Conservation (phyloP, 1,140 invertebrate genomes). For the Coelopa frigida region DNA sequence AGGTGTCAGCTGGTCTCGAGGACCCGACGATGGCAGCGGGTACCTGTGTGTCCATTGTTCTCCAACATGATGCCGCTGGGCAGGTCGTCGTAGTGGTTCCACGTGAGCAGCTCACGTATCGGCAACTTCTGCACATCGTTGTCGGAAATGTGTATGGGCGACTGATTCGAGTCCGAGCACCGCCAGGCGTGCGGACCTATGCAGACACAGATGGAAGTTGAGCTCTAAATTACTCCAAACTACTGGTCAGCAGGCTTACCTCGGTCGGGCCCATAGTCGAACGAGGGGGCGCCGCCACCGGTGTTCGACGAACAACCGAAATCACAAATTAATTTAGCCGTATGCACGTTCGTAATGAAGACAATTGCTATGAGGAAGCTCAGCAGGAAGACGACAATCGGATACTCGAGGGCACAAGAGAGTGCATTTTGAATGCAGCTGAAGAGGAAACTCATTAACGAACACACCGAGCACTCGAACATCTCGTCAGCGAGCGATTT, state of each 20-base stretch:
- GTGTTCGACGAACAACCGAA: background rate
- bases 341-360: slow-evolving; percentile 10
- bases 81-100: slow-evolving; percentile 40
- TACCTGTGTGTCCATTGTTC: slow-evolving; percentile 33
- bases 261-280: slow-evolving; percentile 9
- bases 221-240: background rate
- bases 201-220: slow-evolving; percentile 10
- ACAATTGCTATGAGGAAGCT: slow-evolving; percentile 9
- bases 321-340: slow-evolving; percentile 12
- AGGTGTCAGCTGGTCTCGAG: background rate
- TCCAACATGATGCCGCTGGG: slow-evolving; percentile 28
- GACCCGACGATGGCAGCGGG: background rate
- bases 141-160: slow-evolving; percentile 46
- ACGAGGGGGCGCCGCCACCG: background rate
- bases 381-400: slow-evolving; percentile 8
- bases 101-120: slow-evolving; percentile 35
- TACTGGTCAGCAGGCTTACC: slow-evolving; percentile 1
- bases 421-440: slow-evolving; percentile 5
- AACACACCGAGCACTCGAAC: slow-evolving; percentile 13
- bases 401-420: slow-evolving; percentile 6
- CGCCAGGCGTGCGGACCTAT: slow-evolving; percentile 44
- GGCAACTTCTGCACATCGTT: slow-evolving; percentile 21
- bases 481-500: slow-evolving; percentile 2
- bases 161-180: slow-evolving; percentile 24
- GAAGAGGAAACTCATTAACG: slow-evolving; percentile 9